Evolutionary conservation across 2,797 vertebrate genomes (phyloP).

Genomic region (Leptoclinus maculatus): DNA sequence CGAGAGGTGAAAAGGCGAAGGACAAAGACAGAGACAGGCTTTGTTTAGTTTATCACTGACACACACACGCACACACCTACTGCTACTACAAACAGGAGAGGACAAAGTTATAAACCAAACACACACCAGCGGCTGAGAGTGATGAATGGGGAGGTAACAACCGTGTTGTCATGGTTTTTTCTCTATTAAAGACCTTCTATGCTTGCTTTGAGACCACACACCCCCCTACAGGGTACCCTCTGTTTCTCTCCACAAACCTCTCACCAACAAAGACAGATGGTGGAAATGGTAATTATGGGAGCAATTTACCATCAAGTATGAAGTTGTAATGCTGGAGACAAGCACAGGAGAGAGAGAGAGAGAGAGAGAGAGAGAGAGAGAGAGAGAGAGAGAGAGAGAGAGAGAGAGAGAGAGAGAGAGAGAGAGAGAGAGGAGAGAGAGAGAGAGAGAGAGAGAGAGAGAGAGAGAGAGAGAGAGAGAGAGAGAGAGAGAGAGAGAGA

Average conservation of each 20-base stretch:
- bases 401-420: too few relatives aligned
- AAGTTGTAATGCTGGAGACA: slow-evolving; percentile 20
- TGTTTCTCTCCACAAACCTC: slow-evolving; percentile 27
- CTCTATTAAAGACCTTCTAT: slow-evolving; percentile 26
- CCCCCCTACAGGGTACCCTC: slow-evolving; percentile 1
- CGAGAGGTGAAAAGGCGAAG: slow-evolving; percentile 43
- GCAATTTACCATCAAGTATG: slow-evolving; percentile 36
- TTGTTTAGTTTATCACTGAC: slow-evolving; percentile 61
- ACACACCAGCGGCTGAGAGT: slow-evolving; percentile 30
- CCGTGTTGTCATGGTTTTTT: slow-evolving; percentile 51
- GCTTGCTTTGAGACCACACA: slow-evolving; percentile 14
- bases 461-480: not conserved
- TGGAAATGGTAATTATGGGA: slow-evolving; percentile 47
- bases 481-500: not conserved
- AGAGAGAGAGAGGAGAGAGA: too few relatives aligned
- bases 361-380: too few relatives aligned
- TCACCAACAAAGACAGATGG: slow-evolving; percentile 51
- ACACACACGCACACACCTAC: slow-evolving; percentile 8
- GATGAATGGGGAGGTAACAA: slow-evolving; percentile 40
- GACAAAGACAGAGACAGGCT: slow-evolving; percentile 58
- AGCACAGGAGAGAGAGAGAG: not conserved
- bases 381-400: too few relatives aligned
- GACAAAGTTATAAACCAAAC: slow-evolving; percentile 32
- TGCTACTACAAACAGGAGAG: not conserved
- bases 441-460: too few relatives aligned